Conservation (phyloP, 2,113 vertebrate species). For the Nothoprocta perdicaria region DNA sequence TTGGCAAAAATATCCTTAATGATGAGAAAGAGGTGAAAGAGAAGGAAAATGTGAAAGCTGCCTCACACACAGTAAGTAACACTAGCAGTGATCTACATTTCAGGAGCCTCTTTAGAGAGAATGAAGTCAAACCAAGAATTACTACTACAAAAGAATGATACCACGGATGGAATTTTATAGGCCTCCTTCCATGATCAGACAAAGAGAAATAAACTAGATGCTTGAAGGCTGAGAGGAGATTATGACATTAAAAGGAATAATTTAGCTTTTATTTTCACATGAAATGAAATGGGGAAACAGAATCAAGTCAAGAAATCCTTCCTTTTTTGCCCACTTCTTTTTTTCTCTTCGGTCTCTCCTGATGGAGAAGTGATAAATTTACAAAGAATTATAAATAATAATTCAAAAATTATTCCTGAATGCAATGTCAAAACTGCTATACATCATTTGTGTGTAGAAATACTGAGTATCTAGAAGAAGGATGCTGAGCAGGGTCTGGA, state of each 20-base stretch:
- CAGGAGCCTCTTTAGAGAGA: conserved; percentile 31
- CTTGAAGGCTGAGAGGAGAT: conserved; percentile 20
- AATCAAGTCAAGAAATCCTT: neutral
- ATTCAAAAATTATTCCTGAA: neutral
- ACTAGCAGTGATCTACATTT: conserved; percentile 33
- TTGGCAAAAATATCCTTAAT: neutral
- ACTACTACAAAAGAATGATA: conserved; percentile 38
- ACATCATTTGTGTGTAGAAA: neutral
- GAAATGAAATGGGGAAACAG: conserved; percentile 17
- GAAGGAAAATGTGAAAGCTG: conserved; percentile 26
- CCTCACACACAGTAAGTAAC: neutral
- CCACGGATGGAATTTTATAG: conserved; percentile 8
- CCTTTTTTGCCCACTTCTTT: neutral
- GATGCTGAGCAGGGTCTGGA: neutral
- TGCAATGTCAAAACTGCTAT: neutral
- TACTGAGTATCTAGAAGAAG: neutral
- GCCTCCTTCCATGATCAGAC: neutral
- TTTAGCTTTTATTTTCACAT: conserved; percentile 16
- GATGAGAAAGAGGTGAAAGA: conserved; percentile 12
- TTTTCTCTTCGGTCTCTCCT: neutral
- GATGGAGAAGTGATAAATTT: neutral
- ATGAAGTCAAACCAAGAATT: conserved; percentile 41
- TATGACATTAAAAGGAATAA: conserved; percentile 17
- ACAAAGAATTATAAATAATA: neutral
- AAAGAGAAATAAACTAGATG: conserved; percentile 46